Evolutionary conservation across 2,888 invertebrate species (phyloP), one percentile per base, ranked within the genome.

Genomic region (Xiphydria camelus): DNA sequence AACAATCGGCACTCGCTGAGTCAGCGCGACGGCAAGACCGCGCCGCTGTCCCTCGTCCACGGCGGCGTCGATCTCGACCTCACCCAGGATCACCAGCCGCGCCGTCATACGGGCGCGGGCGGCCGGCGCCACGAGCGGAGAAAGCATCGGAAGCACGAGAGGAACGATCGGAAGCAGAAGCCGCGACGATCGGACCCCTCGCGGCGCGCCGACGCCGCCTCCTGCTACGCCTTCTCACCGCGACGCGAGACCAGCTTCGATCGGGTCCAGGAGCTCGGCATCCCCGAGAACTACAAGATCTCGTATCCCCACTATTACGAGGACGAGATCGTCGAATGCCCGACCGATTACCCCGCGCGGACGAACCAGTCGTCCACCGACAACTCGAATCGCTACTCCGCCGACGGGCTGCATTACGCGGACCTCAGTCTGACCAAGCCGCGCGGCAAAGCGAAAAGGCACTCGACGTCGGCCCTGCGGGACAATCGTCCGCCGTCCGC

Each of bases 221-320:
- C 20, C 12, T 31, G 1, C 32, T 53, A 49, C 25, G 49, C 47
- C 37, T 46, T 47, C 41, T 52, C 45, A 44, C 41, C 45, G 21
- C 25, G 42, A n/a, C 31, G 38, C 56, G 68, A 70, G 55, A 68
- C 63, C 7, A 66, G 64, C 47, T 71, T 68, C 50, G 64, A 66
- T 25, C 63, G 64, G 43, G 63, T 64, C 9, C 67, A 67, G 45
- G 70, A 73, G 38, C 64, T 71, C 29, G 68, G 68, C 17, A 65
- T 67, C 37, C 66, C 72, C 21, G 69, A 72, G 53, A 70, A 66
- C 33, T 71, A 67, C 59, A 73, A 74, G 51, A 74, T 74, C 45
- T 65, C 70, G 32, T 73, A 74, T 51, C 72, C 74, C 4, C 71
- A 74, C 44, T 73, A 73, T 45, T 74, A 73, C 61, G 72, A 74